phyloP scores from a whole-genome alignment of 2,888 invertebrate species.

The Halocaridina rubra region DNA sequence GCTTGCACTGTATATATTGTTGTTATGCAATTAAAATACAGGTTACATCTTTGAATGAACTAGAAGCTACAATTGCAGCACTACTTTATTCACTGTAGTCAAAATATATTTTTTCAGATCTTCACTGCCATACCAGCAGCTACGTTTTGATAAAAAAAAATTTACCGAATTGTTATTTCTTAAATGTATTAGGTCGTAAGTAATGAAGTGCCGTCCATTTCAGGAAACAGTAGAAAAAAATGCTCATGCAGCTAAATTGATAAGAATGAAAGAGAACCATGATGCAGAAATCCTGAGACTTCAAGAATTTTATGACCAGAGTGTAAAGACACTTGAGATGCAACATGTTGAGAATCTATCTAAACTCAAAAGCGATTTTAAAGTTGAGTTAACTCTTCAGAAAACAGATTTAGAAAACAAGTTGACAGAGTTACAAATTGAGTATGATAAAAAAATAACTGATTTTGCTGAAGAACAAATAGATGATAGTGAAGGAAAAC shows the following conservation, averaged over 20 bases:
- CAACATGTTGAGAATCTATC: slow-evolving; percentile 15
- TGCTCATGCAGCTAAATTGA: slow-evolving; percentile 10
- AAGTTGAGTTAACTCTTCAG: slow-evolving; percentile 32
- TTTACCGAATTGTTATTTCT: too few species aligned
- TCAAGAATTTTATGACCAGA: slow-evolving; percentile 3
- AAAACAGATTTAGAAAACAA: slow-evolving; percentile 46
- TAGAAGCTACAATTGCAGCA: too few species aligned
- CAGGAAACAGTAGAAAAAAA: slow-evolving; percentile 46
- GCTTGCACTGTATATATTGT: too few species aligned
- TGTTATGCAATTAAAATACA: too few species aligned
- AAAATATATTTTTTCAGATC: too few species aligned
- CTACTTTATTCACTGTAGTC: too few species aligned
- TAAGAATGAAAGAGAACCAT: slow-evolving; percentile 26
- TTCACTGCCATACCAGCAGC: too few species aligned
- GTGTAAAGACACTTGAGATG: slow-evolving; percentile 15
- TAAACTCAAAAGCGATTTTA: slow-evolving; percentile 40
- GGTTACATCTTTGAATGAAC: too few species aligned
- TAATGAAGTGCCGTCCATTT: too few species aligned
- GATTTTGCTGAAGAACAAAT: not conserved
- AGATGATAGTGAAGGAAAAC: not conserved
- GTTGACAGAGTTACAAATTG: slow-evolving; percentile 41
- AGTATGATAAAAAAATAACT: slow-evolving; percentile 39
- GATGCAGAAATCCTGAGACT: not conserved
- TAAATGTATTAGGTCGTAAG: too few species aligned
- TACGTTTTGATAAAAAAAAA: too few species aligned